Base-by-base conservation (phyloP, 2,888 invertebrate species). In the Caenorhabditis becei region DNA sequence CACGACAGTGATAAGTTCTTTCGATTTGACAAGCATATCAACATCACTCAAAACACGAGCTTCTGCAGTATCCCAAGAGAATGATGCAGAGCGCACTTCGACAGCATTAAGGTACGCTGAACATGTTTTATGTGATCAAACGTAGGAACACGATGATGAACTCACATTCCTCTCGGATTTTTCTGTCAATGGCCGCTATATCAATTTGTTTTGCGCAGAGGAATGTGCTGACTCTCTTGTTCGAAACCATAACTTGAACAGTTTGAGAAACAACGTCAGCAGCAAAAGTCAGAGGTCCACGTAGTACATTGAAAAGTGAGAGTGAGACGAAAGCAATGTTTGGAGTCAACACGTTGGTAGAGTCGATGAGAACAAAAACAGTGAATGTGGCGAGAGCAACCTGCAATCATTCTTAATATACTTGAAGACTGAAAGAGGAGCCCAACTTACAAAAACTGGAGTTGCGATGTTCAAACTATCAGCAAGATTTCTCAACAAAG, bases 291-390 rank as follows among this genome's bases (percentile, higher is more conserved):
- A 84, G 56, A n/a, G 84, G 86, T 18, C 75, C 82, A 47, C 84
- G 63, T 5, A 85, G 71, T 54, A 97, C 96, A 94, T 97, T 97
- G 94, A 98, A 97, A 92, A 97, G 94, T 92, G 97, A 96, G 91
- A 98, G 94, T 91, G 97, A 96, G 91, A 97, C 97, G 93, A 98
- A 98, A 91, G 97, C 97, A 92, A 94, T 83, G 54, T 87, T 86
- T 0, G 90, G 90, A 10, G 88, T 90, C 1, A 90, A 77, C 24
- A 90, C 82, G 71, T 90, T 87, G 4, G 74, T 74, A 2, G 85
- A 65, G 53, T 88, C 88, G n/a, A 80, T 79, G 14, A 88, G 61
- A 5, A 85, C 86, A 58, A 86, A 91, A 8, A 88, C 85, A 11
- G 89, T 77, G 65, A 90, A 91, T 8, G 90, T 88, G 14, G 88